Base-by-base conservation (phyloP, 2,113 vertebrate species). In the Pao palembangensis region DNA sequence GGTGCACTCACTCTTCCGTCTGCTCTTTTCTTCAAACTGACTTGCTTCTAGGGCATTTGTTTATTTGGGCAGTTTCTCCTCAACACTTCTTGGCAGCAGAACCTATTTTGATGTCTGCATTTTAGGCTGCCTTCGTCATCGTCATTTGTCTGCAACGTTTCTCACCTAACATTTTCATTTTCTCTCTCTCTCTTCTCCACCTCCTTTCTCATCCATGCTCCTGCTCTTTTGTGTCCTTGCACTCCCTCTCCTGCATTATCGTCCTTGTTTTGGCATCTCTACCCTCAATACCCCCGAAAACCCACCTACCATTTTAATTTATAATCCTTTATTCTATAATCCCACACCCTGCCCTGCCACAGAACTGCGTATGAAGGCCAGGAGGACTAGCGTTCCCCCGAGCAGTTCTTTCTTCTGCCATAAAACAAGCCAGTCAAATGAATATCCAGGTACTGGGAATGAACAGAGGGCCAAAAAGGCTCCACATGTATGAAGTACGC, bases 311-410 rank as follows among this genome's bases (percentile, higher is more conserved):
- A 44, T 53, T 58, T 49, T 6, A 53, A 54, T 67, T 57, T 46
- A n/a, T 21, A 4, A 69, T 14, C 18, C 51, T 19, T 21, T 58
- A 58, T 51, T 51, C 2, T 16, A 17, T 17, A 15, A 42, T 34
- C 60, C 62, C 48, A 38, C 17, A 21, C 7, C 1, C 17, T 49
- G 44, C 62, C 81, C 75, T 44, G 5, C 65, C 70, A 69, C 87
- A 92, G 90, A 92, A 71, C 81, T 90, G 66, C 81, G 80, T 81
- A 78, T 82, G 87, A 89, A 85, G 78, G 75, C 89, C 79, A 84
- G 79, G 73, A 76, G 82, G 76, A 60, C 89, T 20, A 71, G 64
- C 34, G 64, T 87, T 76, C 75, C 80, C 73, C 78, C 88, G 66
- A 88, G 85, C 51, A 75, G 76, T 5, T 84, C 87, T 0, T 87